phyloP scores from a whole-genome alignment of 2,888 invertebrate species.

The Phaonia tiefii region DNA sequence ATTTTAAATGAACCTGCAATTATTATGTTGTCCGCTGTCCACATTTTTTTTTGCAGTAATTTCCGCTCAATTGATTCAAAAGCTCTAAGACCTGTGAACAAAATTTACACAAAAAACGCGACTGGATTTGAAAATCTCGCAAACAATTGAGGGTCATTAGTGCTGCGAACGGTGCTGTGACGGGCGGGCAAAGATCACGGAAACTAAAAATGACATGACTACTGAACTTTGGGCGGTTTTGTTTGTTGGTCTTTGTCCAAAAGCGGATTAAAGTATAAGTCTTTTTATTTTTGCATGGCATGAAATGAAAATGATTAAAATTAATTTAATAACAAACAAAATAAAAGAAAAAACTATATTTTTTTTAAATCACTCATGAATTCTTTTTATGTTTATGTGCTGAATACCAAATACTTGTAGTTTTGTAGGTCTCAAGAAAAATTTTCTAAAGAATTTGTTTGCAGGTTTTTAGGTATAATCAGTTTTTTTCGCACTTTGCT shows the following conservation, averaged over 20 bases:
- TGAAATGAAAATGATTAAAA: conserved; percentile 5
- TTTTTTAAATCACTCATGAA: not conserved
- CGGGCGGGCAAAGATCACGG: conserved; percentile 20
- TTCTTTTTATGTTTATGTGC: not conserved
- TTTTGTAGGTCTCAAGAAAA: too few relatives aligned
- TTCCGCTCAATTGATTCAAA: conserved; percentile 42
- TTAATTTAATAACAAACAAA: not conserved
- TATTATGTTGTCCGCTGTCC: conserved; percentile 16
- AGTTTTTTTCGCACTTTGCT: not conserved
- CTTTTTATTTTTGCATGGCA: not conserved
- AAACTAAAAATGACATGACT: not conserved
- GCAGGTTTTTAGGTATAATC: too few relatives aligned
- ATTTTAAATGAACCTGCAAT: conserved; percentile 30
- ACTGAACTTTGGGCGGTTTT: too few relatives aligned
- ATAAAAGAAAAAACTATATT: not conserved
- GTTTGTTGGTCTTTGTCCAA: conserved; percentile 1
- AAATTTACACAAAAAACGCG: not conserved
- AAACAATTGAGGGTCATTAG: conserved; percentile 21
- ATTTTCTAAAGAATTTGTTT: too few relatives aligned
- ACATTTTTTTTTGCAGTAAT: conserved; percentile 31
- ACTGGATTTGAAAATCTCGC: not conserved
- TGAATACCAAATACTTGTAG: not conserved
- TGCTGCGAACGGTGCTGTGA: not conserved
- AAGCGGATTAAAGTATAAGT: not conserved
- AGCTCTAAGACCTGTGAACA: not conserved